Base-by-base conservation (phyloP, 2,888 invertebrate species). In the Diachrysia chrysitis region DNA sequence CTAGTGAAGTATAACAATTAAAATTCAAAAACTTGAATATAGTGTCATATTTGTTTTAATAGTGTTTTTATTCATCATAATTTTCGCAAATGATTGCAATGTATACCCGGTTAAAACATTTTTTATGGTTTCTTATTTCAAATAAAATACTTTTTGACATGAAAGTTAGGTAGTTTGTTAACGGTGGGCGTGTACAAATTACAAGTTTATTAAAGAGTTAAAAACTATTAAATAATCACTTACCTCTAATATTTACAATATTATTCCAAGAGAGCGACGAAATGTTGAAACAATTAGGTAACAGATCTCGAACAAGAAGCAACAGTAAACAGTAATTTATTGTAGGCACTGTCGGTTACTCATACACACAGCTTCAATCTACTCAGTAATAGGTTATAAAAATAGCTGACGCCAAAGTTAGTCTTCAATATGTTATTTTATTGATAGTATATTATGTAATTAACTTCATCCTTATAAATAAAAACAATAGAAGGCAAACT, bases 341-440 rank as follows among this genome's bases (percentile, higher is more conserved):
- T 87, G 82, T 81, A 84, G 85, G 78, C 82, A 84, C 88, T 87
- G 88, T 87, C 87, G 89, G 88, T 89, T 91, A 89, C 83, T 89
- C 87, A 83, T 87, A 86, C 85, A 83, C 86, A 87, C 86, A 89
- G 83, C 79, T 83, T 70, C 61, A 87, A 90, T 89, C 79, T 86
- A 85, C 80, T 85, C 73, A 88, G 87, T 87, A 80, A 69, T 90
- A 93, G 94, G 94, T 94, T 93, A 94, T 90, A 90, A 92, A 91
- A 90, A 91, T 90, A 90, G 88, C 84, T 86, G 83, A 85, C 81
- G 83, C 74, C 76, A 78, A 83, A 73, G 64, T 71, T 69, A 66
- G 63, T 67, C 70, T 76, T 75, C 75, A 54, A 61, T 68, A 53
- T 65, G 68, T 71, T 66, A 67, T 71, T 71, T 65, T 71, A 70